Base-by-base conservation (phyloP, 2,797 vertebrate genomes). In the Phoebastria nigripes region DNA sequence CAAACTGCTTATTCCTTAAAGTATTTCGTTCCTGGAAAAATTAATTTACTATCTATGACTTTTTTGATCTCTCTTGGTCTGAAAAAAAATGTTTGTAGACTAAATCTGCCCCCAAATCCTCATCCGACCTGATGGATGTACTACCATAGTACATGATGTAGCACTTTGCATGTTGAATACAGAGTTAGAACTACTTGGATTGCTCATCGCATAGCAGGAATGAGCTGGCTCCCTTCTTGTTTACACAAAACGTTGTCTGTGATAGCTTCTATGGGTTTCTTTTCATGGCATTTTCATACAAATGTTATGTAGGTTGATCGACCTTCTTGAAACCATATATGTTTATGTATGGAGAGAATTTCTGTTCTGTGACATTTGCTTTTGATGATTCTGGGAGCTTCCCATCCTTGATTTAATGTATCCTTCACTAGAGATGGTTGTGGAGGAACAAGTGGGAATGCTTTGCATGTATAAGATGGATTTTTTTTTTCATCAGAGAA, bases 261-360 rank as follows among this genome's bases (percentile, higher is more conserved):
- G 29, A 28, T 16, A n/a, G 17, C 29, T 55, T 56, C 39, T 24
- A 1, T 1, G 6, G 4, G 6, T 41, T 81, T 72, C 35, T 87
- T 59, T 54, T 47, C 8, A 22, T 6, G 47, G 58, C 42, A 76
- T 6, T 19, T 21, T 66, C 25, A n/a, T 25, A 37, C 8, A 31
- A 61, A 35, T 7, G 7, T 18, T 31, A 24, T 4, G 11, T 33
- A 44, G 26, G 18, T 21, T 59, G 24, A 24, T 0, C 0, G 0
- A 37, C 33, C 12, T 31, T 25, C 39, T 59, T 51, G 84, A 26
- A 70, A 26, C 33, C 4, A 0, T 6, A 3, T 7, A 1, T 12
- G 12, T 33, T 72, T 59, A 11, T 19, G 14, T 39, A 11, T 6
- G 37, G 9, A 33, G 47, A 58, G 52, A 46, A 61, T 61, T 59